phyloP scores from a whole-genome alignment of 2,113 vertebrate species.

The Barnardius zonarius region DNA sequence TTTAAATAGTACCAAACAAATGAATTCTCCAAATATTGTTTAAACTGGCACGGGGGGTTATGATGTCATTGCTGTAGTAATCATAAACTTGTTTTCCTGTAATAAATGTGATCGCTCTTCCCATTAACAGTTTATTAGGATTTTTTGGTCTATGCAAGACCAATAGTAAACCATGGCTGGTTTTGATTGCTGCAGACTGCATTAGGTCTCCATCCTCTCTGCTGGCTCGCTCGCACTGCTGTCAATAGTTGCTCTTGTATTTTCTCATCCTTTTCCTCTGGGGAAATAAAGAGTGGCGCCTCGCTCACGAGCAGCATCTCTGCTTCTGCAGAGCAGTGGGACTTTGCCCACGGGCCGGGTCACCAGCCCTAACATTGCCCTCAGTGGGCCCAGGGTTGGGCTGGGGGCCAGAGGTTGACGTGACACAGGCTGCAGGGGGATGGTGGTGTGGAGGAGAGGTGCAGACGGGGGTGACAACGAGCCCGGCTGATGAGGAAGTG shows the following conservation, averaged over 20 bases:
- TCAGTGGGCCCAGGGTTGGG: neutral
- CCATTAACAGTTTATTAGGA: constrained; percentile 40
- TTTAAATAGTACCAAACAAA: constrained; percentile 67
- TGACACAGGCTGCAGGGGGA: neutral
- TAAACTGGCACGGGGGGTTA: constrained; percentile 50
- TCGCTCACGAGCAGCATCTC: neutral
- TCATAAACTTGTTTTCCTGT: constrained; percentile 62
- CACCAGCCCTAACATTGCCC: neutral
- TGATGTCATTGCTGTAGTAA: constrained; percentile 63
- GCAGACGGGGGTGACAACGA: neutral
- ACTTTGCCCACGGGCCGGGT: rapidly evolving
- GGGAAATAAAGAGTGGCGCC: neutral
- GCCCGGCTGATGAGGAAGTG: neutral
- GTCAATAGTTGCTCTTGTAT: neutral
- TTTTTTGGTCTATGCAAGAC: neutral
- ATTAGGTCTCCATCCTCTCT: neutral
- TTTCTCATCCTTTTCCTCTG: neutral
- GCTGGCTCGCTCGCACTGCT: neutral
- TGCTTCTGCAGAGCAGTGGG: neutral
- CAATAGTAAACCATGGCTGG: neutral
- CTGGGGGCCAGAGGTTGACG: neutral
- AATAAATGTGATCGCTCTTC: constrained; percentile 55
- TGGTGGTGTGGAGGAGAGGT: rapidly evolving
- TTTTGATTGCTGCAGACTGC: neutral
- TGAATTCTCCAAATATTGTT: constrained; percentile 67